Conservation (phyloP, 2,113 vertebrate species). For the Raja brachyura region DNA sequence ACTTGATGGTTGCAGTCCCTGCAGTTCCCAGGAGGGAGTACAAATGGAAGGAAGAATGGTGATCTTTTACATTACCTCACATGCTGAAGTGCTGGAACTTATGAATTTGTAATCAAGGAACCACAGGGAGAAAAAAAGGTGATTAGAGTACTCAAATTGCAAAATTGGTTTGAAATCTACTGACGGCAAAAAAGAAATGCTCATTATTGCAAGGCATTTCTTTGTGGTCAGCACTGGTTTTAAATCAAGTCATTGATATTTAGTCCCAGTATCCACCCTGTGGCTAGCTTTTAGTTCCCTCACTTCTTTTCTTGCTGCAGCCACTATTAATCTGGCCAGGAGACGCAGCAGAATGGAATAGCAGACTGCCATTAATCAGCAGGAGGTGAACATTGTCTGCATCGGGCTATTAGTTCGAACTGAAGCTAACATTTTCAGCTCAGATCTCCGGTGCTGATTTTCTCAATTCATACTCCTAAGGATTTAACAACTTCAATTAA, state of each 20-base stretch:
- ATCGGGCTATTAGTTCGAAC: neutral
- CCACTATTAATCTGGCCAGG: conserved; percentile 17
- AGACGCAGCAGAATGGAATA: conserved; percentile 11
- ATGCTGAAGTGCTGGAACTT: conserved; percentile 48
- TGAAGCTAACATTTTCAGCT: neutral
- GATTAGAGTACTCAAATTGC: conserved; percentile 48
- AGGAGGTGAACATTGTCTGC: conserved; percentile 25
- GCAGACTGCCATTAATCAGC: conserved; percentile 29
- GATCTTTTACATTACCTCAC: conserved; percentile 50
- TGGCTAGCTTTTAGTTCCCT: conserved; percentile 12
- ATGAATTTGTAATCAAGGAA: conserved; percentile 57
- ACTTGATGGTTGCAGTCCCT: conserved; percentile 57
- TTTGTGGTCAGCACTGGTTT: neutral
- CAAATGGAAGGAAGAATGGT: conserved; percentile 51
- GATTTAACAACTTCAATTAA: neutral
- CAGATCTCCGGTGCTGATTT: neutral
- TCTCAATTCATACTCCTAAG: neutral
- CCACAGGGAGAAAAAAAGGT: conserved; percentile 45
- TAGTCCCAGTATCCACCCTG: neutral
- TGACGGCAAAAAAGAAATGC: conserved; percentile 17
- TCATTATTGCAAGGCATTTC: conserved; percentile 14
- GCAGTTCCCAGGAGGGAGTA: conserved; percentile 52
- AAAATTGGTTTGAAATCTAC: conserved; percentile 52
- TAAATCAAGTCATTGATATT: conserved; percentile 9
- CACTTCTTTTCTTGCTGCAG: neutral